Evolutionary conservation across 1,140 invertebrate genomes (phyloP).

Genomic region (Holcopasites calliopsidis): DNA sequence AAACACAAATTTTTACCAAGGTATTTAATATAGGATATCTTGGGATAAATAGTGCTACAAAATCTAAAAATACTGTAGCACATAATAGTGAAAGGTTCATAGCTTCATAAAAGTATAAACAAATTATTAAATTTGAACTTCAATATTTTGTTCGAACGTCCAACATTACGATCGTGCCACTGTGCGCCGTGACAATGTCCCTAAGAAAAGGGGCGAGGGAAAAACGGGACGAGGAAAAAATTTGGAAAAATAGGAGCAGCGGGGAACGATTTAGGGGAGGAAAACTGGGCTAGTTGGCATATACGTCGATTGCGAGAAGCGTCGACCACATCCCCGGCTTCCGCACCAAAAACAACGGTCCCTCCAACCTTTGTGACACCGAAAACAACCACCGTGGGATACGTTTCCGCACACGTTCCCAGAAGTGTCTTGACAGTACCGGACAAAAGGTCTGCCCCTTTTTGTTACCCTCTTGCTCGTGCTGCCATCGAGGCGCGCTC

Average conservation of each 20-base stretch:
- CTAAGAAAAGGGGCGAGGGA: no score
- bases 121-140: no score
- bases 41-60: no score
- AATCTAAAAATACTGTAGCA: no score
- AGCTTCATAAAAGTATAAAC: no score
- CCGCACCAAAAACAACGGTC: constrained; percentile 7
- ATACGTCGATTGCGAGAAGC: constrained; percentile 25
- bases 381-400: constrained; percentile 22
- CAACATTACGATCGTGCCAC: no score
- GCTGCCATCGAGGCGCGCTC: not conserved
- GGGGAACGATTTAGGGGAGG: not conserved
- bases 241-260: not conserved
- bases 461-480: not conserved
- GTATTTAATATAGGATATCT: no score
- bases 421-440: not conserved
- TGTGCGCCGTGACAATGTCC: no score
- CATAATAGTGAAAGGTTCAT: no score
- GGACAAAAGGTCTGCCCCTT: not conserved
- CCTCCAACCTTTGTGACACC: not conserved
- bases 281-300: not conserved
- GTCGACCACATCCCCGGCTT: constrained; percentile 17
- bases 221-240: not conserved
- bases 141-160: no score
- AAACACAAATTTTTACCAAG: no score
- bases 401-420: constrained; percentile 6